Evolutionary conservation across 2,888 invertebrate genomes (phyloP), one percentile per base, ranked within the genome.

Genomic region (Entomobrya multifasciata): DNA sequence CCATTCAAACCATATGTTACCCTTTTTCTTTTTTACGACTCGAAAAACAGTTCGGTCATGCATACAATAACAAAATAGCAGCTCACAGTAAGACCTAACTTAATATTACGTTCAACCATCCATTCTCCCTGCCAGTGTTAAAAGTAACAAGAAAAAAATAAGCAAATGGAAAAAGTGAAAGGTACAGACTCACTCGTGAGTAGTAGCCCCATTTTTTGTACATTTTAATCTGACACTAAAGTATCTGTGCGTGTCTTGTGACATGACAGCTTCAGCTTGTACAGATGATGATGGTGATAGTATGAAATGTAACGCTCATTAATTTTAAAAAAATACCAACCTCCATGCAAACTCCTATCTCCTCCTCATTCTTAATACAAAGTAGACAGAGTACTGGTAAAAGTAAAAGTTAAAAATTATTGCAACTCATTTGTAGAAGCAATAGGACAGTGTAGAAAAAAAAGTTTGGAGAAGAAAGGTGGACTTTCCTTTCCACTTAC

Each of bases 191-290:
- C 20, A 3, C 62, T 15, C 30, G 6, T n/a, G 1, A 27, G 5
- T 13, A 22, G 1, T 13, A 65, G 13, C 5, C 41, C 2, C 60
- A 25, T 57, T 77, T 57, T 25, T 41, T 60, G 11, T 60, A 60
- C 57, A 41, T 77, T 77, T 77, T 77, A 77, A 77, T 77, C 77
- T 60, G 77, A 60, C 77, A 77, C 44, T 77, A 57, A 77, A 41
- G 44, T 77, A 77, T 77, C 5, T 36, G 17, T 57, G 44, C 57
- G 15, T 60, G 77, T 13, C 25, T 70, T 20, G 5, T 44, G 47
- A 70, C 70, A 25, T 70, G 70, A 47, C 70, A 70, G 70, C 47
- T 3, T 0, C 47, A 22, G 17, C n/a, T 36, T 36, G 55, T 55
- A 10, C 44, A 17, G 11, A 13, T 25, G 27, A 25, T 36, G 55